Evolutionary conservation across 2,888 invertebrate genomes (phyloP), one percentile per base, ranked within the genome.

Genomic region (Alentia gelatinosa): DNA sequence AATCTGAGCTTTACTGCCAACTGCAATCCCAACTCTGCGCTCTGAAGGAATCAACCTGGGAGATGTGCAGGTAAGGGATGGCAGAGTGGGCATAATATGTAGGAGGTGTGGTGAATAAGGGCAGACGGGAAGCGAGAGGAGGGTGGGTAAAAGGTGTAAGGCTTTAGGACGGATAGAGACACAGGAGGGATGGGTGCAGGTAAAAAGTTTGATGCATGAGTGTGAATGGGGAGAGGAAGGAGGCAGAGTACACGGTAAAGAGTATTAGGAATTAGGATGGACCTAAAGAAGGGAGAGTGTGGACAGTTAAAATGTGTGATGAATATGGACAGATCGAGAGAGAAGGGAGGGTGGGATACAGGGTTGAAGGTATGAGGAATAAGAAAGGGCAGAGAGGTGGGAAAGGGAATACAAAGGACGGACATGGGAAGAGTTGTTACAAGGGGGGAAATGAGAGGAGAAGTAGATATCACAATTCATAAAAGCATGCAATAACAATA

Each of bases 1-100:
- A 68, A 68, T 68, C 68, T 68, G 68, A 68, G n/a, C 68, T 68
- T 26, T 68, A 30, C 68, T 68, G 68, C 68, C 68, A 68, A 26
- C 26, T 30, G 68, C 33, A 26, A 68, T 68, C 33, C 68, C 68
- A 30, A 30, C 56, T 3, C 30, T 30, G 68, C 68, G 12, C 1
- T 3, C 30, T 26, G 68, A 68, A 30, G 68, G 5, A 68, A 30
- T 3, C 68, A n/a, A 26, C 68, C 3, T 5, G 68, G 68, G 68
- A 68, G 15, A 26, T 30, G 30, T 19, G n/a, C 30, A 30, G 68
- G 68, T 26, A 4, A 26, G 30, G 68, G 15, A 30, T 47, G 19
- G n/a, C n/a, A n/a, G n/a, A n/a, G n/a, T n/a, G n/a, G n/a, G n/a
- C n/a, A n/a, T n/a, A n/a, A n/a, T n/a, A n/a, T n/a, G n/a, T n/a